These are phyloP conservation scores for Oceanites oceanicus DNA, from an alignment of 2,113 vertebrate species.

Conservation along the genomic window DNA sequence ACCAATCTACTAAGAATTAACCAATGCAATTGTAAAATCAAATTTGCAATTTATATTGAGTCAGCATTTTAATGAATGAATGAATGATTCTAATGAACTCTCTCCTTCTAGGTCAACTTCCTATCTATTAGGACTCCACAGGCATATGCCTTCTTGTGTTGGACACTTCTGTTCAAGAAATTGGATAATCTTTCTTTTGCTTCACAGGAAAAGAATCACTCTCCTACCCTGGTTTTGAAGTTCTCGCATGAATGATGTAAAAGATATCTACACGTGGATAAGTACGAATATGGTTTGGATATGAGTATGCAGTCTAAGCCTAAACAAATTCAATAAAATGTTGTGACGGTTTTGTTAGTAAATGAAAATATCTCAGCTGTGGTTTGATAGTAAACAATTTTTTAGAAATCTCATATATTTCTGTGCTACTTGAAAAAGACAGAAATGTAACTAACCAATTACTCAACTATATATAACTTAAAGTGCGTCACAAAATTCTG, in stretches of 20 bases:
- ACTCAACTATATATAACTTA: background rate
- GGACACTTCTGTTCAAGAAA: background rate
- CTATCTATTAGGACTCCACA: background rate
- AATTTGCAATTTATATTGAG: background rate
- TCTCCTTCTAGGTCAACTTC: background rate
- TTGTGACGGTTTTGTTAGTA: background rate
- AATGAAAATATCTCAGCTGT: background rate
- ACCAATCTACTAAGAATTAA: background rate
- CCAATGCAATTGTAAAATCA: background rate
- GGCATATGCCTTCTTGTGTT: background rate
- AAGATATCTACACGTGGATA: background rate
- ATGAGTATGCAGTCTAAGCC: background rate
- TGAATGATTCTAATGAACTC: background rate
- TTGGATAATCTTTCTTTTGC: background rate
- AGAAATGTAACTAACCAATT: background rate
- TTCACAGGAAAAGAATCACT: background rate
- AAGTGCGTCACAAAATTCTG: background rate
- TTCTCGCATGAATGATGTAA: accelerated
- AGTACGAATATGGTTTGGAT: background rate
- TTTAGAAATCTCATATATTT: background rate
- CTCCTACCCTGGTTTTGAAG: background rate
- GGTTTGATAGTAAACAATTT: background rate
- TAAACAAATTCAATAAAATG: background rate
- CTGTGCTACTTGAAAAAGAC: background rate
- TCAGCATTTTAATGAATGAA: background rate